Conservation (phyloP, 2,797 vertebrate genomes). For the Chloroceryle inda region DNA sequence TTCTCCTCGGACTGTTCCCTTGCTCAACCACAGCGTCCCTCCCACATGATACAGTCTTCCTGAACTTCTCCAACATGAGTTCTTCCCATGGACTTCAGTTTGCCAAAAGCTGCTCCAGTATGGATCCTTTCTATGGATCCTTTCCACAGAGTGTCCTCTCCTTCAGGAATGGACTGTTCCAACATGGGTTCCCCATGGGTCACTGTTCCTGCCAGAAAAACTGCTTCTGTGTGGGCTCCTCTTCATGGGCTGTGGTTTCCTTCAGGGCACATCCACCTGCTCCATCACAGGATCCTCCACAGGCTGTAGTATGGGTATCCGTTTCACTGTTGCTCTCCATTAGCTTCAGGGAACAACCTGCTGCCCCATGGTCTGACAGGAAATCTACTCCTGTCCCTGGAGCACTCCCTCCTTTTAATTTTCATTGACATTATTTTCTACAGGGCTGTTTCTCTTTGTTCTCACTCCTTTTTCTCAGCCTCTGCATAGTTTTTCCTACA, state of each 20-base stretch:
- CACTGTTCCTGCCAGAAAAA: background rate
- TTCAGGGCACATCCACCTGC: background rate
- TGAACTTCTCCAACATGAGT: too few species aligned
- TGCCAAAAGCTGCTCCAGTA: background rate
- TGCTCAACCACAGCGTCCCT: background rate
- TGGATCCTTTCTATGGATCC: background rate
- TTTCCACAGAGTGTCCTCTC: background rate
- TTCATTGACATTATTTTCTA: background rate
- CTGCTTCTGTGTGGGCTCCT: background rate
- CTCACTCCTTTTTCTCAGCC: background rate
- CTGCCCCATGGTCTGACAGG: background rate
- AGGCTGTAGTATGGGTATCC: background rate
- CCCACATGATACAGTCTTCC: background rate
- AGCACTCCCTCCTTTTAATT: background rate
- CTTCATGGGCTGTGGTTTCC: background rate
- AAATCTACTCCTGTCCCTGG: background rate
- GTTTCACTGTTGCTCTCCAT: fast-evolving
- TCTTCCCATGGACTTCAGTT: background rate
- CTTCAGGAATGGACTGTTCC: background rate
- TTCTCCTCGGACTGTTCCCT: background rate
- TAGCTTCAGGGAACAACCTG: background rate
- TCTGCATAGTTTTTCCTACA: background rate
- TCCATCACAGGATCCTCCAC: fast-evolving
- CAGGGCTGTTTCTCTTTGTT: background rate
- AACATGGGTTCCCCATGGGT: fast-evolving